Percentiles rank a stretch among this genome's conserved stretches.
Evolutionary conservation across 2,113 vertebrate species (phyloP).

Genomic region (Eulacestoma nigropectus): DNA sequence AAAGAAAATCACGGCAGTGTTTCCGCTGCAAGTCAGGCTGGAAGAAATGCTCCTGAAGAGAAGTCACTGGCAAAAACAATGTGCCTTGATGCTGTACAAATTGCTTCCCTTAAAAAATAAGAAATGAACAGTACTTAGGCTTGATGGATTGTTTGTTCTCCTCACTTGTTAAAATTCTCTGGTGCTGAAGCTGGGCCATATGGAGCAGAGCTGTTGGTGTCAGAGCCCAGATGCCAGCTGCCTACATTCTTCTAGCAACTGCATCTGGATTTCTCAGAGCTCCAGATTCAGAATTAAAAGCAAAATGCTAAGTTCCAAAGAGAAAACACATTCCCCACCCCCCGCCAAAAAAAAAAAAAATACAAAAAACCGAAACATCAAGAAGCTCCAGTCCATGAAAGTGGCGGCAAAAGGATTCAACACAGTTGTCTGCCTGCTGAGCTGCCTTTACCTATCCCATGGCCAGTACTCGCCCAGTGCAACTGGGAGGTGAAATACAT

Average conservation of each 20-base stretch:
- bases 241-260: conserved; percentile 22
- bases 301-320: neutral
- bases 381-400: neutral
- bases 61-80: neutral
- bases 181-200: conserved; percentile 46
- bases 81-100: neutral
- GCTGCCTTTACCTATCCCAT: neutral
- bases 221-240: conserved; percentile 56
- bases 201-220: conserved; percentile 43
- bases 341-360: neutral
- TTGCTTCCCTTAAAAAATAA: conserved; percentile 4
- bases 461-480: neutral
- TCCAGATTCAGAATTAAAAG: neutral
- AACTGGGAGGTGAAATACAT: neutral
- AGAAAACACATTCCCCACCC: neutral
- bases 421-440: neutral
- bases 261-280: conserved; percentile 31
- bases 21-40: neutral
- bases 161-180: conserved; percentile 36
- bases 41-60: neutral
- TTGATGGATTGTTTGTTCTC: conserved; percentile 58
- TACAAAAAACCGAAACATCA: no score
- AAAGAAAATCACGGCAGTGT: neutral
- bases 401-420: neutral
- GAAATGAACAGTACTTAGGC: conserved; percentile 34